Evolutionary conservation across 2,113 vertebrate genomes (phyloP), one percentile per base, ranked within the genome.

Genomic region (Chlamydotis undulata): DNA sequence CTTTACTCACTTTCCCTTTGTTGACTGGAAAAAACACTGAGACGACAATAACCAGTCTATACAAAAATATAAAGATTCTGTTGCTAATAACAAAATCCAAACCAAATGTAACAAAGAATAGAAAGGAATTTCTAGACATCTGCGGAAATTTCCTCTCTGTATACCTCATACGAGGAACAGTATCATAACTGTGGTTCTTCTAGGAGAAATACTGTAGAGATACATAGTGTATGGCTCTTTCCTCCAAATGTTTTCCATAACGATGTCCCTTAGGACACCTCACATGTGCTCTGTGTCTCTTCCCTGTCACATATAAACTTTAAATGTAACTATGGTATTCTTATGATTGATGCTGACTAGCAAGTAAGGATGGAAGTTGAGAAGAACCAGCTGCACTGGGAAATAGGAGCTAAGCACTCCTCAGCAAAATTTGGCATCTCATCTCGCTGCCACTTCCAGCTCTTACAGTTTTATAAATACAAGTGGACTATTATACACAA

Each of bases 301-400:
- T 73, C 22, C 19, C 6, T 41, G 33, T 29, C 3, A 2, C 59
- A 41, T 25, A 41, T 23, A 33, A 77, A 90, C 7, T 55, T 25
- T 0, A 0, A 61, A 28, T 3, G 14, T 18, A 77, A 19, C 78
- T 33, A 26, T 6, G 24, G 31, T 26, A 43, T 60, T 76, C 19
- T 79, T 22, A 4, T 6, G 39, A 41, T 21, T 45, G 60, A 50
- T n/a, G n/a, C 10, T 47, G 43, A 60, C 33, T 26, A 26, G 21
- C 64, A 78, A 45, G 55, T 33, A 37, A 22, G 10, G 45, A 47
- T 24, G 7, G 56, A 65, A 47, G 59, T 3, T 33, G 39, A 73
- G 55, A 83, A 86, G 67, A 94, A 84, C 19, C 59, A 84, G 35
- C 12, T 13, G 15, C 23, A 31, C 13, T 57, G 22, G 26, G 41